Base-by-base conservation (phyloP, 2,113 vertebrate species). In the Urocynchramus pylzowi region DNA sequence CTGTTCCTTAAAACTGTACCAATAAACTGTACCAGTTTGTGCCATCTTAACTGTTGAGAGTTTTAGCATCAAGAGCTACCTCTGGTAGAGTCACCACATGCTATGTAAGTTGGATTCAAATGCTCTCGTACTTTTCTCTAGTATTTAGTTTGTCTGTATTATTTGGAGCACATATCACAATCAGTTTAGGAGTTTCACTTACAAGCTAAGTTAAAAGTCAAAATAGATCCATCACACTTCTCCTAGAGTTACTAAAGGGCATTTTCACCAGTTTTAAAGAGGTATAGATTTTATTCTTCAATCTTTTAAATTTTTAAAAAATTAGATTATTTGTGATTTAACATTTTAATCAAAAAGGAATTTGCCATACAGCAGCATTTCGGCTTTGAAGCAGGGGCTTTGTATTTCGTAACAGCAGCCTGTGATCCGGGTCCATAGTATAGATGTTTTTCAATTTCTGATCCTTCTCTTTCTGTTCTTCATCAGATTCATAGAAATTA, bases 351-450 rank as follows among this genome's bases (percentile, higher is more conserved):
- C 7, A 44, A 64, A 94, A 75, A 44, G 7, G 3, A 79, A 52
- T 56, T 84, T 49, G 11, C 97, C 99, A 96, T 98, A 99, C 99
- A 50, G 99, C 99, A 27, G 99, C 99, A 98, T 99, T 99, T 85
- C 99, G 98, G 97, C 99, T 99, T 97, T 99, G 99, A 54, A 99
- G 98, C 45, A 99, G 97, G n/a, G 99, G 99, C 68, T 99, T 99
- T 82, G 99, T 99, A 96, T 99, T 99, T 84, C 98, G 97, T 73
- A 99, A 98, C 65, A 99, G 97, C 53, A 99, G 98, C 17, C 99
- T 97, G 93, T 99, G 99, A 91, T 99, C 99, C 7, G 99, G 99
- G 96, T 99, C 99, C 99, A 99, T 99, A n/a, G 97, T 7, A 70
- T 99, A 99, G 0, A 96, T 64, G 50, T 91, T 98, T 56, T 96